Base-by-base conservation (phyloP, 1,140 invertebrate genomes). In the Solen grandis region DNA sequence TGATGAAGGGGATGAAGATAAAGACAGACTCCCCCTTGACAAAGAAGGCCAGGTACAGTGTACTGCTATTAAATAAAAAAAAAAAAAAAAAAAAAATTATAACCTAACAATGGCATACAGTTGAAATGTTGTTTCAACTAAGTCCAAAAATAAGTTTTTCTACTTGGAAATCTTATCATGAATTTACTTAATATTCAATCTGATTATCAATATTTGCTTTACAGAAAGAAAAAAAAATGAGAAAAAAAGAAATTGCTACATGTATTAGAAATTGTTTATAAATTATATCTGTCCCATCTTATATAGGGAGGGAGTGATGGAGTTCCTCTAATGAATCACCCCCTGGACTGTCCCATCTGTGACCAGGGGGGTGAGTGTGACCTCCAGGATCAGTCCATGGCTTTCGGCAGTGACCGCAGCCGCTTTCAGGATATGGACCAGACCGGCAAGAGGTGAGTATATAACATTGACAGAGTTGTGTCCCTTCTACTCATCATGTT, bases 331-430 rank as follows among this genome's bases (percentile, higher is more conserved):
- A 96, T 99, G 33, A 99, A 99, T 91, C 99, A 99, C 94, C 99
- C 99, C 0, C 92, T 99, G 25, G 99, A 99, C 93, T 99, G 99
- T 93, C 99, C 99, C 10, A 99, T 99, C 93, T 99, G 99, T 94
- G 99, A 99, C 93, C 99, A 94, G 87, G 99, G 98, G 74, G 99
- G 99, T n/a, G 99, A 99, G 94, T 99, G 98, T 93, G 98, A 99
- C 93, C 93, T 99, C 22, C 94, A 94, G 86, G 92, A 78, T 60
- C 98, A 99, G 92, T 98, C 97, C 31, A 99, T 99, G 98, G 96
- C 97, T n/a, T 99, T 99, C 93, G 99, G 99, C 5, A 97, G 95
- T 84, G 99, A 99, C 92, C 94, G 97, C 81, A 98, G 97, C 80
- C 94, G 99, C 54, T 99, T 99, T 88, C 95, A 96, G 78, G 98